A percentile compares a stretch with the other conserved stretches of the same genome.
These are phyloP conservation scores for Epirrhoe tristata DNA, from an alignment of 2,888 invertebrate genomes.

Conservation along the genomic window DNA sequence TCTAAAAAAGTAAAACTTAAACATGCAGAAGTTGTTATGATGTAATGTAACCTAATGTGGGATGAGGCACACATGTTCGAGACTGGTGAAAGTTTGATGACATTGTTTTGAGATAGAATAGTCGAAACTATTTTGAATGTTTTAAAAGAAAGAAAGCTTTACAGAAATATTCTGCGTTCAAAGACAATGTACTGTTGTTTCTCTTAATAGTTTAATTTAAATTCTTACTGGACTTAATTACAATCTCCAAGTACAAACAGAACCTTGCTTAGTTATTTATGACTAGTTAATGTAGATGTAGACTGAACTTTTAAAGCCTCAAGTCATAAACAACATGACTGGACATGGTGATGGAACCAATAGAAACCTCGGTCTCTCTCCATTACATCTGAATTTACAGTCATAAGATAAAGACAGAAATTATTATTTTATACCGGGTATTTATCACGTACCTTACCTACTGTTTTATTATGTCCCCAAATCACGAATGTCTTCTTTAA, in stretches of 20 bases:
- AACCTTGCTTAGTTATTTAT: too few relatives aligned
- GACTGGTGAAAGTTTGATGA: slow-evolving; percentile 60
- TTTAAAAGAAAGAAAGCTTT: slow-evolving; percentile 22
- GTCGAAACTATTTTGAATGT: slow-evolving; percentile 35
- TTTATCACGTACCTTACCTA: too few relatives aligned
- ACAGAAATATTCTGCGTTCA: slow-evolving; percentile 22
- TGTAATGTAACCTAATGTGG: slow-evolving; percentile 60
- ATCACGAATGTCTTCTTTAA: too few relatives aligned
- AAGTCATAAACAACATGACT: too few relatives aligned
- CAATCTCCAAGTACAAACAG: too few relatives aligned
- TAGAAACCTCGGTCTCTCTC: background rate
- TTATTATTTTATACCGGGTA: too few relatives aligned
- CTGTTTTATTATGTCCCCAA: too few relatives aligned
- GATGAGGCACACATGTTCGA: slow-evolving; percentile 42
- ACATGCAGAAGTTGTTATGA: slow-evolving; percentile 47
- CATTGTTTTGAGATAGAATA: slow-evolving; percentile 51
- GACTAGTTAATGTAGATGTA: too few relatives aligned
- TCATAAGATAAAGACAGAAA: background rate
- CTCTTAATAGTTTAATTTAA: too few relatives aligned
- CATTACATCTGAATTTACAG: background rate
- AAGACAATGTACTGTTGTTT: slow-evolving; percentile 9
- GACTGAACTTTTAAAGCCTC: too few relatives aligned
- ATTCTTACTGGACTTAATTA: too few relatives aligned
- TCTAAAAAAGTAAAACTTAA: slow-evolving; percentile 44
- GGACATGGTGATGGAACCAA: too few relatives aligned